Percentiles rank a stretch among this genome's conserved stretches.
These are phyloP conservation scores for Megalops cyprinoides DNA, from an alignment of 2,797 vertebrate species.

Conservation along the genomic window DNA sequence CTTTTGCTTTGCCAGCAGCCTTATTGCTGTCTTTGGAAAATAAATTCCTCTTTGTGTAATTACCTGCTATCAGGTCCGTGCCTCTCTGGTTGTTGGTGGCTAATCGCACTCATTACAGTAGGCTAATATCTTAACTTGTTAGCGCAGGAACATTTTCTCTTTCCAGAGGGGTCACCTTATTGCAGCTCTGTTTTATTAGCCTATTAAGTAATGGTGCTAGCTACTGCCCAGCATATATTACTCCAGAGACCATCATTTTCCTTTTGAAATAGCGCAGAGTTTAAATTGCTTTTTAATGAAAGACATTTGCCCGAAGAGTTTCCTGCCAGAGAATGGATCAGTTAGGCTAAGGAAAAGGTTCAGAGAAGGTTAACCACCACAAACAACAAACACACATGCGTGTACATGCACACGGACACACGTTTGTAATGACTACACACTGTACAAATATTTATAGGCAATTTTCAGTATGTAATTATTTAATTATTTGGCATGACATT, in stretches of 20 bases:
- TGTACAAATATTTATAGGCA: too few species aligned
- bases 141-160: conserved; percentile 38
- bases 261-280: conserved; percentile 37
- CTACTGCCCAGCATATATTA: conserved; percentile 44
- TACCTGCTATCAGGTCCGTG: conserved; percentile 46
- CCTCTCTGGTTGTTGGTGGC: conserved; percentile 45
- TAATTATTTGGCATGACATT: too few species aligned
- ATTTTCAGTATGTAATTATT: too few species aligned
- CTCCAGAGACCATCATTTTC: conserved; percentile 27
- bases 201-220: conserved; percentile 45
- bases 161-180: conserved; percentile 41
- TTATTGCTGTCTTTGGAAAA: conserved; percentile 48
- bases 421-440: too few species aligned
- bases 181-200: conserved; percentile 51
- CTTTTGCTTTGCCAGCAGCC: conserved; percentile 19
- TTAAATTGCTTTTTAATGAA: conserved; percentile 57
- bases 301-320: conserved; percentile 49
- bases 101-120: conserved; percentile 48
- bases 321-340: conserved; percentile 17
- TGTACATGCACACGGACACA: not conserved
- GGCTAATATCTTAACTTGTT: conserved; percentile 45
- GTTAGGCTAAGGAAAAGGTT: not conserved
- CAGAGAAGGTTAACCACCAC: too few species aligned
- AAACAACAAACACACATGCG: not conserved
- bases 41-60: conserved; percentile 54